Evolutionary conservation across 2,888 invertebrate genomes (phyloP).

Genomic region (Zaprionus obscuricornis): DNA sequence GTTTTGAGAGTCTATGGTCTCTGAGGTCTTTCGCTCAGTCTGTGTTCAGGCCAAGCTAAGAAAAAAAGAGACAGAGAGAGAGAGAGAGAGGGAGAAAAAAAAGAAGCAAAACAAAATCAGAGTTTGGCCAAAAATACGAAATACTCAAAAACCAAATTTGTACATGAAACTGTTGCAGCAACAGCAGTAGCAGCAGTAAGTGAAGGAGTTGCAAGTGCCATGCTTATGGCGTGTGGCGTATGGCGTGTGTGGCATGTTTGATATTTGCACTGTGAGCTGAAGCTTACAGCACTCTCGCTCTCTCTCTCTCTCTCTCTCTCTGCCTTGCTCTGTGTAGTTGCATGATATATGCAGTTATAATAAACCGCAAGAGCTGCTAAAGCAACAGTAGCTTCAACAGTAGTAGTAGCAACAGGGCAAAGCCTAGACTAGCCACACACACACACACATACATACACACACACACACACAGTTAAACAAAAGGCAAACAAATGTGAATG

Average conservation of each 20-base stretch:
- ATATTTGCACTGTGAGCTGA: conserved; percentile 5
- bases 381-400: conserved; percentile 51
- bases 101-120: conserved; percentile 30
- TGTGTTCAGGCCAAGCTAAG: too few relatives aligned
- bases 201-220: not conserved
- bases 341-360: conserved; percentile 77
- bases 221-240: too few relatives aligned
- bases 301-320: not conserved
- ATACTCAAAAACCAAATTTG: conserved; percentile 47
- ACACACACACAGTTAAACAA: not conserved
- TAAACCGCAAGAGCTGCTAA: conserved; percentile 72
- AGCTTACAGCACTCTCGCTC: too few relatives aligned
- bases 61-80: not conserved
- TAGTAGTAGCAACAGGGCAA: conserved; percentile 34
- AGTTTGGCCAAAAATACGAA: conserved; percentile 21
- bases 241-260: too few relatives aligned
- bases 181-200: not conserved
- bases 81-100: conserved; percentile 8
- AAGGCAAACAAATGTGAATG: conserved; percentile 61
- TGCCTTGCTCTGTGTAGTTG: conserved; percentile 42
- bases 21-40: too few relatives aligned
- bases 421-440: conserved; percentile 10
- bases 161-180: conserved; percentile 44
- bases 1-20: too few relatives aligned
- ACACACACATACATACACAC: conserved; percentile 10